These are phyloP conservation scores for Cossypha niveicapilla DNA, from an alignment of 2,797 vertebrate genomes.

Conservation along the genomic window DNA sequence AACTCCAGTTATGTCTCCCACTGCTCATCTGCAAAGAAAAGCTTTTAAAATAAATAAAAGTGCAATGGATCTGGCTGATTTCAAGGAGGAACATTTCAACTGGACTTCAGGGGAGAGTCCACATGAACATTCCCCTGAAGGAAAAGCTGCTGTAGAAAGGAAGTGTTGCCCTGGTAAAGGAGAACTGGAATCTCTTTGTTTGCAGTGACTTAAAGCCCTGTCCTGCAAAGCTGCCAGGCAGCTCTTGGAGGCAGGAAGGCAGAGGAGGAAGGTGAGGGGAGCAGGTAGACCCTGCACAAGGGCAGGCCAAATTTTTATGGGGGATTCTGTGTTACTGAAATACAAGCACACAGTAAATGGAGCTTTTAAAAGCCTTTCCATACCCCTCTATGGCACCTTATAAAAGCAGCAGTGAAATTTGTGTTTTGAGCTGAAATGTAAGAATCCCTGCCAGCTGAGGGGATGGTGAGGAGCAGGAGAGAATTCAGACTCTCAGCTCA, in stretches of 20 bases:
- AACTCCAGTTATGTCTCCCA: background rate
- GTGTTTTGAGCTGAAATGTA: background rate
- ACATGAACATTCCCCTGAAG: background rate
- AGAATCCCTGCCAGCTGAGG: background rate
- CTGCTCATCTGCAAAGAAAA: background rate
- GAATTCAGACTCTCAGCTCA: background rate
- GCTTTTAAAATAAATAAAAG: background rate
- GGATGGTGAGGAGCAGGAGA: background rate
- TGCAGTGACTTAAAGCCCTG: background rate
- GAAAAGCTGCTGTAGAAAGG: background rate
- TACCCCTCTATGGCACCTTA: background rate
- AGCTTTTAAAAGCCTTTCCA: background rate
- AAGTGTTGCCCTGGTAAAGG: background rate
- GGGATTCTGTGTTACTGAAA: background rate
- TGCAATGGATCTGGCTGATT: background rate
- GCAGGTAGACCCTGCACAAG: accelerated
- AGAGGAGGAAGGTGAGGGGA: background rate
- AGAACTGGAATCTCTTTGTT: background rate
- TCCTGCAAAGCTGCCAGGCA: background rate
- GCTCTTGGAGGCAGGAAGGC: background rate
- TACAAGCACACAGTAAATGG: background rate
- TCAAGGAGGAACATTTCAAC: background rate
- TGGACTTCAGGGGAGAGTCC: background rate
- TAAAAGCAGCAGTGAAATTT: background rate
- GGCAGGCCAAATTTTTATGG: background rate